Evolutionary conservation across 2,888 invertebrate genomes (phyloP).

Genomic region (Osedax frankpressi): DNA sequence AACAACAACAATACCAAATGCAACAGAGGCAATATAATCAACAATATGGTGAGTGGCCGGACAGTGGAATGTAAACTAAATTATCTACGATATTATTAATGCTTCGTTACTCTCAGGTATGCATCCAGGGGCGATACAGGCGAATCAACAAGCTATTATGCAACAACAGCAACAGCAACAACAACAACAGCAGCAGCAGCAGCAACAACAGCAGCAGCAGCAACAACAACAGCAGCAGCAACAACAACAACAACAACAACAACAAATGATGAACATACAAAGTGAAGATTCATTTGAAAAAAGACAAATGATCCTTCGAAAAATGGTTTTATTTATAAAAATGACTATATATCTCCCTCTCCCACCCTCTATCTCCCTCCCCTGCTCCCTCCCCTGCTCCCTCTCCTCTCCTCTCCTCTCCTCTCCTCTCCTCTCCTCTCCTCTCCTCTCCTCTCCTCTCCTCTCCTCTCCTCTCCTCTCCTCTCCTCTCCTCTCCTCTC

Average conservation of each 20-base stretch:
- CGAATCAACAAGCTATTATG: not conserved
- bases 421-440: not conserved
- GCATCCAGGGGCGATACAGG: not conserved
- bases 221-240: not conserved
- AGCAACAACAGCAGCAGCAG: not conserved
- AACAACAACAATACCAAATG: not conserved
- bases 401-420: not conserved
- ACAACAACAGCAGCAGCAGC: not conserved
- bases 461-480: not conserved
- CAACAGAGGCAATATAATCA: not conserved
- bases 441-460: not conserved
- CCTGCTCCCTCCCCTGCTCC: not conserved
- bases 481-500: conserved; percentile 1
- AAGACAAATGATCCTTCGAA: not conserved
- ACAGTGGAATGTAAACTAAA: too few species aligned
- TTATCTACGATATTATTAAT: too few species aligned
- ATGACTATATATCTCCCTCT: not conserved
- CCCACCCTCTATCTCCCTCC: not conserved
- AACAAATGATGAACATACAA: not conserved
- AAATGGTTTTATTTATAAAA: not conserved
- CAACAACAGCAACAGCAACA: not conserved
- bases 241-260: not conserved
- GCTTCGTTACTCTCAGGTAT: not conserved
- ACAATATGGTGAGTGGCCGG: too few species aligned
- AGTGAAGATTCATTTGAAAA: not conserved